Evolutionary conservation across 2,888 invertebrate genomes (phyloP).

Genomic region (Lasioglossum leucozonium): DNA sequence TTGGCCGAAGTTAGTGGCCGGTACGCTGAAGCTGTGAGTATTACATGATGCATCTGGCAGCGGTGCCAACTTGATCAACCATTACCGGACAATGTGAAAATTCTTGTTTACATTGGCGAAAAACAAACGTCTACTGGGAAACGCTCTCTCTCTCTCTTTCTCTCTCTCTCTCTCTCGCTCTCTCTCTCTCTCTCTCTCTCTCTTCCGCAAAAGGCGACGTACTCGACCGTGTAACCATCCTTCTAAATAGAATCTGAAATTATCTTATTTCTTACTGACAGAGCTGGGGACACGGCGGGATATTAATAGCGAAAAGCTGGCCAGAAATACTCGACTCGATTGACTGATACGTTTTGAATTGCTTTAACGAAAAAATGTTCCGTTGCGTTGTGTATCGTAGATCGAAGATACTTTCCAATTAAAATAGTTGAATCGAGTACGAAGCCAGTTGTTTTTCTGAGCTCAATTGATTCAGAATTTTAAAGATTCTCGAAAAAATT

Average conservation of each 20-base stretch:
- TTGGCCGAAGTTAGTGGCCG: conserved; percentile 54
- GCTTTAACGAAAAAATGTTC: background rate
- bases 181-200: no score
- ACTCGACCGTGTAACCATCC: background rate
- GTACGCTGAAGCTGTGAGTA: background rate
- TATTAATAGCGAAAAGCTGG: background rate
- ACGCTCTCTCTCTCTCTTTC: conserved; percentile 9
- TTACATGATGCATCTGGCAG: conserved; percentile 48
- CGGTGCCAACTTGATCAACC: conserved; percentile 63
- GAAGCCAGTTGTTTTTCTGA: no score
- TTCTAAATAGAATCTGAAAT: background rate
- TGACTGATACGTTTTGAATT: background rate
- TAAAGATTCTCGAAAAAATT: background rate
- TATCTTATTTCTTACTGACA: background rate
- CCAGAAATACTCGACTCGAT: background rate
- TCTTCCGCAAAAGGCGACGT: background rate
- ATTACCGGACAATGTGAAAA: conserved; percentile 38
- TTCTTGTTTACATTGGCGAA: conserved; percentile 34
- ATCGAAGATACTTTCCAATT: no score
- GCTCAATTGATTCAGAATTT: background rate
- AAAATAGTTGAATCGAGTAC: no score
- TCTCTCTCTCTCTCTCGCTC: no score
- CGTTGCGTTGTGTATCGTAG: no score
- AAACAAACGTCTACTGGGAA: conserved; percentile 16
- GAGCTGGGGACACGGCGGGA: background rate